Evolutionary conservation across 2,888 invertebrate species (phyloP), one percentile per base, ranked within the genome.

Genomic region (Dysmachus trigonus): DNA sequence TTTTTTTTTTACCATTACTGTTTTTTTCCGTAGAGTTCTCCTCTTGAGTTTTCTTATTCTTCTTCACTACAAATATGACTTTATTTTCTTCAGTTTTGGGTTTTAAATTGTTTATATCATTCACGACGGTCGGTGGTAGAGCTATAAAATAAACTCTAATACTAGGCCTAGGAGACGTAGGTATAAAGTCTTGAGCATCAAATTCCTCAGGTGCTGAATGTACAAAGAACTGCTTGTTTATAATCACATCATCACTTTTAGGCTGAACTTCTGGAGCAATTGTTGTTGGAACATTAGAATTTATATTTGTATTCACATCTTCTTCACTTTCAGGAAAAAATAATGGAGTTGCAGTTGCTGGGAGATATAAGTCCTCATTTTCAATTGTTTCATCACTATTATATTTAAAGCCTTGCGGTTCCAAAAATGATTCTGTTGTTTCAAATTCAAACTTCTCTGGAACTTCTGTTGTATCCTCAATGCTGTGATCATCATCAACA

Each of bases 221-320:
- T 0, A 85, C 51, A 47, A 47, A 85, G 71, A 74, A 85, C 33
- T 85, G 84, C 71, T 85, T 85, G 31, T 71, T 85, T 74, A 85
- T 72, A 31, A 47, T 47, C 31, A 81, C 81, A 18, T 62, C 81
- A 18, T 31, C 62, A 62, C 18, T 79, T 72, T 38, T 15, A 35
- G n/a, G 8, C 6, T n/a, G 73, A 31, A 73, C 31, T 73, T 10
- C 3, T 62, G 62, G 27, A 62, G 62, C 13, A 8, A 2, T 0
- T 62, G 62, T 62, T 27, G 22, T 62, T 27, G 10, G 7, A 33
- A 73, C 47, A 47, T n/a, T n/a, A 4, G n/a, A 47, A 47, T 47
- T 47, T 7, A n/a, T 15, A 5, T 47, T n/a, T 47, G n/a, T n/a
- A 47, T 47, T 18, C 47, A 47, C n/a, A 47, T 47, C 33, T 73